Conservation (phyloP, 2,113 vertebrate species). For the Conger conger region DNA sequence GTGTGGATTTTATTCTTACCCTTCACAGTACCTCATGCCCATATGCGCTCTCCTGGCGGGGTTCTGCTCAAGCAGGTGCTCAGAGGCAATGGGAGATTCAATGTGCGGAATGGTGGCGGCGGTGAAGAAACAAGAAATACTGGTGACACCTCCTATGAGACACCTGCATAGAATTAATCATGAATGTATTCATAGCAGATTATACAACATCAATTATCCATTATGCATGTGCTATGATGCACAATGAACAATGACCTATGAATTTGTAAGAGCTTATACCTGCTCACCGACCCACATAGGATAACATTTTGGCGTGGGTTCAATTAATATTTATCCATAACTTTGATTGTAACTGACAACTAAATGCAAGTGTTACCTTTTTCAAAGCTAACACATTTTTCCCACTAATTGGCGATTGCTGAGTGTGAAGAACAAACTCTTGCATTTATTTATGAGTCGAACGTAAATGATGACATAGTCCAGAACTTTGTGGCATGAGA, state of each 20-base stretch:
- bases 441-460: too few species aligned
- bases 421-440: too few species aligned
- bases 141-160: not conserved
- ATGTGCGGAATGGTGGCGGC: not conserved
- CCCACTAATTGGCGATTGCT: too few species aligned
- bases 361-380: too few species aligned
- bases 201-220: not conserved
- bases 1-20: conserved; percentile 20
- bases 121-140: not conserved
- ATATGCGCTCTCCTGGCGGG: conserved; percentile 12
- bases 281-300: not conserved
- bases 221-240: not conserved
- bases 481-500: not conserved
- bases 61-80: not conserved
- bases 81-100: not conserved
- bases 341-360: too few species aligned
- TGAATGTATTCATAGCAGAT: not conserved
- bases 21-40: conserved; percentile 16
- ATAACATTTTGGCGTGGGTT: not conserved
- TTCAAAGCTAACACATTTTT: too few species aligned
- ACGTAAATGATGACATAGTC: too few species aligned
- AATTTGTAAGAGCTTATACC: not conserved
- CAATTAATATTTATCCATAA: not conserved
- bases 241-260: not conserved
- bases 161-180: not conserved